These are phyloP conservation scores for Drosophila helvetica DNA, from an alignment of 2,888 invertebrate species.

Conservation along the genomic window DNA sequence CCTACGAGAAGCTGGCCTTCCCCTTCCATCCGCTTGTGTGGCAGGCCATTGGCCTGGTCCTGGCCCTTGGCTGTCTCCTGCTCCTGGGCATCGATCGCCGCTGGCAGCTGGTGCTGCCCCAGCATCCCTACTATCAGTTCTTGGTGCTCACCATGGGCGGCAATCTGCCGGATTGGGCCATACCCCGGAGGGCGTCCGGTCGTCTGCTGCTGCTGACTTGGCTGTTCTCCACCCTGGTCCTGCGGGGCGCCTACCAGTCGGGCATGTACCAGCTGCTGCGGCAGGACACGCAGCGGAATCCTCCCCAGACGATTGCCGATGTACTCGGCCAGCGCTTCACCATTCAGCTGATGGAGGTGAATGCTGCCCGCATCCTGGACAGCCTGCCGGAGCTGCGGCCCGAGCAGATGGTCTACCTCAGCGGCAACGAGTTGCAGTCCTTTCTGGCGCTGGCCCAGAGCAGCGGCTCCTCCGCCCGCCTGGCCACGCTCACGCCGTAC, in stretches of 20 bases:
- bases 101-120: not conserved
- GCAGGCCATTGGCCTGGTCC: conserved; percentile 51
- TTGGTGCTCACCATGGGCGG: conserved; percentile 61
- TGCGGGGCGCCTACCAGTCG: conserved; percentile 80
- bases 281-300: conserved; percentile 69
- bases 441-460: conserved; percentile 54
- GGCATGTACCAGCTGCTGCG: conserved; percentile 74
- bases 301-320: conserved; percentile 70
- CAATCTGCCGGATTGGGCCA: conserved; percentile 24
- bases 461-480: conserved; percentile 46
- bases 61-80: conserved; percentile 49
- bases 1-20: conserved; percentile 73
- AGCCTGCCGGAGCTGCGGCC: conserved; percentile 62
- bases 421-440: conserved; percentile 63
- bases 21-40: conserved; percentile 72
- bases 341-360: conserved; percentile 59
- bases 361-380: conserved; percentile 55
- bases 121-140: conserved; percentile 63
- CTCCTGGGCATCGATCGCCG: conserved; percentile 30
- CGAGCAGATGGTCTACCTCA: conserved; percentile 48
- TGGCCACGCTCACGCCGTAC: conserved; percentile 72
- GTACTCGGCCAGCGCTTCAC: conserved; percentile 62
- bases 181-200: conserved; percentile 64
- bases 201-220: conserved; percentile 72
- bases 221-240: conserved; percentile 66